These are phyloP conservation scores for Ormyrus labotus DNA, from an alignment of 2,888 invertebrate genomes.

Conservation along the genomic window DNA sequence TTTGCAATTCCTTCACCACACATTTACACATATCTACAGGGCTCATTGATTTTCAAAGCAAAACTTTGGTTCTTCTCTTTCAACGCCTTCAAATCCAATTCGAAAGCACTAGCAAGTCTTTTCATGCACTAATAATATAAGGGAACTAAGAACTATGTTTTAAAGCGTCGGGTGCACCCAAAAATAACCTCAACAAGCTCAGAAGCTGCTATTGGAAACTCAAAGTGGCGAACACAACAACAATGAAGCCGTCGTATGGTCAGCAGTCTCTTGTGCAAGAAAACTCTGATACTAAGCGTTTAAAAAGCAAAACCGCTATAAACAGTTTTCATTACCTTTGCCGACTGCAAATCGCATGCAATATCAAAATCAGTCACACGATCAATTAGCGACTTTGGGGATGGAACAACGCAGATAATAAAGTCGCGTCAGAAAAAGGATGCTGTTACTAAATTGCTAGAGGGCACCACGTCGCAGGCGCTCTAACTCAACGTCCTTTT, in stretches of 20 bases:
- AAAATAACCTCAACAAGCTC: slow-evolving; percentile 51
- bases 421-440: slow-evolving; percentile 13
- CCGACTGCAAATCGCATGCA: slow-evolving; percentile 53
- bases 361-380: slow-evolving; percentile 40
- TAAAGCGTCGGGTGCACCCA: slow-evolving; percentile 17
- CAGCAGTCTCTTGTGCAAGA: background rate
- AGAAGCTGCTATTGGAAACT: slow-evolving; percentile 20
- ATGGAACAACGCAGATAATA: slow-evolving; percentile 50
- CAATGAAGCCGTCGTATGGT: background rate
- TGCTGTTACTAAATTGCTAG: slow-evolving; percentile 13
- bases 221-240: background rate
- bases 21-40: background rate
- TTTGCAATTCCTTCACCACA: slow-evolving; percentile 1
- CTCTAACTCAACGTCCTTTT: too few relatives aligned
- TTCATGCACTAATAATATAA: background rate
- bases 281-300: background rate
- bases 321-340: slow-evolving; percentile 38
- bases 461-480: slow-evolving; percentile 36
- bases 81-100: too few relatives aligned
- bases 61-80: too few relatives aligned
- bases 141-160: background rate
- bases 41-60: too few relatives aligned
- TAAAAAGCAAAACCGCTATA: background rate
- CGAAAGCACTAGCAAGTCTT: too few relatives aligned
- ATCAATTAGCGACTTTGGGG: slow-evolving; percentile 47